Percentiles rank a stretch among this genome's conserved stretches.
Conservation (phyloP, 1,140 invertebrate genomes). For the Papilio aristodemus region DNA sequence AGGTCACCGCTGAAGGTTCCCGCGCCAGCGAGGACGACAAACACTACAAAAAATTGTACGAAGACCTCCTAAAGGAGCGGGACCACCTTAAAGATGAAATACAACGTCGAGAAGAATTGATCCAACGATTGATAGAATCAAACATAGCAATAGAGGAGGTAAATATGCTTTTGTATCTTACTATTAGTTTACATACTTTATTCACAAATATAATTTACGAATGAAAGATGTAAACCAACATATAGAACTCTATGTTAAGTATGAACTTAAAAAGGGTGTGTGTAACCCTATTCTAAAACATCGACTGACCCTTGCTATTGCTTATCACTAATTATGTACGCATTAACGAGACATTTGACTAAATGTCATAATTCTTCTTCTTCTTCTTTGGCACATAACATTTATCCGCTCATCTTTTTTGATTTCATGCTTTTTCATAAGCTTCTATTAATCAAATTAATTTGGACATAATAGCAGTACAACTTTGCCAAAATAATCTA, state of each 20-base stretch:
- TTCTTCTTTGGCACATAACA: constrained; percentile 40
- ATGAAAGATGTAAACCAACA: not conserved
- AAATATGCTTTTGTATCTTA: too few species aligned
- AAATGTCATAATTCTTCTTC: constrained; percentile 50
- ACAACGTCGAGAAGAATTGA: too few species aligned
- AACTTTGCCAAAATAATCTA: constrained; percentile 10
- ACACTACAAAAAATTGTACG: not conserved
- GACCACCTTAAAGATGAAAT: not conserved
- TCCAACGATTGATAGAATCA: too few species aligned
- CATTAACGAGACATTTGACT: constrained; percentile 50
- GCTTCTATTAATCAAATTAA: not conserved
- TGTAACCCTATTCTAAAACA: constrained; percentile 53
- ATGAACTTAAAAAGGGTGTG: constrained; percentile 41
- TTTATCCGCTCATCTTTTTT: constrained; percentile 37
- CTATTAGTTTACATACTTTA: not conserved
- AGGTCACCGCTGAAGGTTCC: too few species aligned
- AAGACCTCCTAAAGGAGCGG: not conserved
- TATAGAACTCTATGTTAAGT: not conserved
- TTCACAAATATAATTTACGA: not conserved
- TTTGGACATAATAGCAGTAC: not conserved
- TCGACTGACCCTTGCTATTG: constrained; percentile 57
- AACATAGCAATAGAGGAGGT: too few species aligned
- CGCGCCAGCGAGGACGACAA: not conserved
- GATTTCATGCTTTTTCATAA: constrained; percentile 25
- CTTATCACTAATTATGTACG: constrained; percentile 60